Evolutionary conservation across 1,140 invertebrate genomes (phyloP).

Genomic region (Drosophila oshimai): DNA sequence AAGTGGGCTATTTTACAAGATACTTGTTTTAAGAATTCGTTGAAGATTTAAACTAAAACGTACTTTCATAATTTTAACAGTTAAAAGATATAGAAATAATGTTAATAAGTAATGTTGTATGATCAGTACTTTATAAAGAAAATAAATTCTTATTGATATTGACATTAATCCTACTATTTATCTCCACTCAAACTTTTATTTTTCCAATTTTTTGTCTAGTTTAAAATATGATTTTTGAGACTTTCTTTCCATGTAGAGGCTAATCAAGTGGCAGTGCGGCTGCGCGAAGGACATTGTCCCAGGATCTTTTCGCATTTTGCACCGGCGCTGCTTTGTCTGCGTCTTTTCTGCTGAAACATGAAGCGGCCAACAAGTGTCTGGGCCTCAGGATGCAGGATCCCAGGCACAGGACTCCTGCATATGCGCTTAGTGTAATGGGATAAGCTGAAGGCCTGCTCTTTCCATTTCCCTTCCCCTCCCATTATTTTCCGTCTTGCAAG

Average conservation of each 20-base stretch:
- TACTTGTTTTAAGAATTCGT: too few relatives aligned
- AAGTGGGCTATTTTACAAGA: too few relatives aligned
- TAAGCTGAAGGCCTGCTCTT: slow-evolving; percentile 38
- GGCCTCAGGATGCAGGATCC: slow-evolving; percentile 12
- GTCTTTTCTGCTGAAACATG: slow-evolving; percentile 52
- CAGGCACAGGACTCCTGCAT: slow-evolving; percentile 22
- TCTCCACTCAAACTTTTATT: too few relatives aligned
- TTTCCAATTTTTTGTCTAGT: not conserved
- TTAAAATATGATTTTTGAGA: too few relatives aligned
- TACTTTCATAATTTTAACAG: too few relatives aligned
- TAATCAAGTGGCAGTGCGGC: slow-evolving; percentile 50
- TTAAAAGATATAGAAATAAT: too few relatives aligned
- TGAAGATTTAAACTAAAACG: too few relatives aligned
- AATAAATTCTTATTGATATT: too few relatives aligned
- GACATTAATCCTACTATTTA: too few relatives aligned
- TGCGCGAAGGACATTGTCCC: slow-evolving; percentile 51
- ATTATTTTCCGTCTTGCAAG: slow-evolving; percentile 23
- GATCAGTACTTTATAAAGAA: too few relatives aligned
- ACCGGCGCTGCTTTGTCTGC: slow-evolving; percentile 30
- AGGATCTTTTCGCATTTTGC: slow-evolving; percentile 36
- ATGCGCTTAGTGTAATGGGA: slow-evolving; percentile 76
- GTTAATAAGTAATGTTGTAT: too few relatives aligned
- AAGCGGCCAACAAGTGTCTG: slow-evolving; percentile 58
- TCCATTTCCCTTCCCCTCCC: not conserved
- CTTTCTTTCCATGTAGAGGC: slow-evolving; percentile 12